Conservation (phyloP, 2,888 invertebrate genomes). For the Rhagium mordax region DNA sequence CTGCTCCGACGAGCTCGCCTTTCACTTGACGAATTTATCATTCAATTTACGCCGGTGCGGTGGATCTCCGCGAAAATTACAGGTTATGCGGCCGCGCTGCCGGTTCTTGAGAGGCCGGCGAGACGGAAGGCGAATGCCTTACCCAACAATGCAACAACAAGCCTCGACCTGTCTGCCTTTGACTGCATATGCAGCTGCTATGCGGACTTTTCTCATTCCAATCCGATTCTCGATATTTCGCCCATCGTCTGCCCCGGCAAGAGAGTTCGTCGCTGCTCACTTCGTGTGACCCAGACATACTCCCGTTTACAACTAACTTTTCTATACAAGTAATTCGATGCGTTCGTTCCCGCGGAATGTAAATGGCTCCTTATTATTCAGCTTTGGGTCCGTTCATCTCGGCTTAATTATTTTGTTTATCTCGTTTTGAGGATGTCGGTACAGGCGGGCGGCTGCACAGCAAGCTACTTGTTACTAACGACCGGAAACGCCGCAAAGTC, state of each 20-base stretch:
- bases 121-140: conserved; percentile 33
- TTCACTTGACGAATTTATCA: conserved; percentile 20
- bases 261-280: background rate
- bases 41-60: conserved; percentile 9
- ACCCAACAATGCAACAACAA: conserved; percentile 40
- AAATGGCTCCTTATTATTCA: background rate
- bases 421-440: background rate
- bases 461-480: background rate
- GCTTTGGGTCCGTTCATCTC: background rate
- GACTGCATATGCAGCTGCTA: conserved; percentile 37
- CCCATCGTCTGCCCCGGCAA: conserved; percentile 10
- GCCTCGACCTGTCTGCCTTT: conserved; percentile 49
- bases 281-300: background rate
- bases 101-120: conserved; percentile 18
- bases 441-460: too few relatives aligned
- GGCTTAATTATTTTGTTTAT: conserved; percentile 2
- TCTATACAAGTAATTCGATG: background rate
- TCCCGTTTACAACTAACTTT: background rate
- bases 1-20: conserved; percentile 5
- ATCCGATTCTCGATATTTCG: conserved; percentile 12
- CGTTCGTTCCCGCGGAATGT: background rate
- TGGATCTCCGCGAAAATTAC: conserved; percentile 23
- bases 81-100: conserved; percentile 8
- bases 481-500: too few relatives aligned
- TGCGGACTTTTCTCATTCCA: conserved; percentile 27